phyloP scores from a whole-genome alignment of 2,888 invertebrate species.

The Epirrita christyi region DNA sequence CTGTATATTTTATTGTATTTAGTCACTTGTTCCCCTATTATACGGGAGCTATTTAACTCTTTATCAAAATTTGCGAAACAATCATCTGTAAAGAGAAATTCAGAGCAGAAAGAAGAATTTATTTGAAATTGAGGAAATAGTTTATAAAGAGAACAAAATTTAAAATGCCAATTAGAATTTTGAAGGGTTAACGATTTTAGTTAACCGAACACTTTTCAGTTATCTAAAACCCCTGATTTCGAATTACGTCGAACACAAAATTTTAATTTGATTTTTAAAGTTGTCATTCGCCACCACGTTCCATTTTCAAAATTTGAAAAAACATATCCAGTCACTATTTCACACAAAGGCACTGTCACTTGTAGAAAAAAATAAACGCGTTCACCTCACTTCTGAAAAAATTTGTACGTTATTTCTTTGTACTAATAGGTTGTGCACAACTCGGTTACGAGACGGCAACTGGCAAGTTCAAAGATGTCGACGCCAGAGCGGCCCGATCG shows the following conservation, averaged over 20 bases:
- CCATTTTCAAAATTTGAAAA: slow-evolving; percentile 57
- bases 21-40: slow-evolving; percentile 73
- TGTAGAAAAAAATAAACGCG: slow-evolving; percentile 52
- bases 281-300: slow-evolving; percentile 57
- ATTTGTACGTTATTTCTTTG: slow-evolving; percentile 79
- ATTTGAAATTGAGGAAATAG: slow-evolving; percentile 49
- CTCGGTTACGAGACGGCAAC: slow-evolving; percentile 67
- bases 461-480: slow-evolving; percentile 69
- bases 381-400: slow-evolving; percentile 76
- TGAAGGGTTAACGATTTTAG: slow-evolving; percentile 59
- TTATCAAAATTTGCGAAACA: slow-evolving; percentile 49
- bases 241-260: slow-evolving; percentile 58
- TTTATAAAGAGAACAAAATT: slow-evolving; percentile 32
- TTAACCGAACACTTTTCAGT: slow-evolving; percentile 67
- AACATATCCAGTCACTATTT: slow-evolving; percentile 57
- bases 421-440: slow-evolving; percentile 80
- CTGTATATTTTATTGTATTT: slow-evolving; percentile 58
- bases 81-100: slow-evolving; percentile 79
- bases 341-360: slow-evolving; percentile 75
- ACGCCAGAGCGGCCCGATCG: slow-evolving; percentile 71
- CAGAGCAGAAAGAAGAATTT: slow-evolving; percentile 71
- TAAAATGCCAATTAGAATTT: slow-evolving; percentile 48
- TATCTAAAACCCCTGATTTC: slow-evolving; percentile 67
- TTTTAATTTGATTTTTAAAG: slow-evolving; percentile 51
- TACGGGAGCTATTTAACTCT: slow-evolving; percentile 45